These are phyloP conservation scores for Agrypnia vestita DNA, from an alignment of 1,140 invertebrate genomes.

Conservation along the genomic window DNA sequence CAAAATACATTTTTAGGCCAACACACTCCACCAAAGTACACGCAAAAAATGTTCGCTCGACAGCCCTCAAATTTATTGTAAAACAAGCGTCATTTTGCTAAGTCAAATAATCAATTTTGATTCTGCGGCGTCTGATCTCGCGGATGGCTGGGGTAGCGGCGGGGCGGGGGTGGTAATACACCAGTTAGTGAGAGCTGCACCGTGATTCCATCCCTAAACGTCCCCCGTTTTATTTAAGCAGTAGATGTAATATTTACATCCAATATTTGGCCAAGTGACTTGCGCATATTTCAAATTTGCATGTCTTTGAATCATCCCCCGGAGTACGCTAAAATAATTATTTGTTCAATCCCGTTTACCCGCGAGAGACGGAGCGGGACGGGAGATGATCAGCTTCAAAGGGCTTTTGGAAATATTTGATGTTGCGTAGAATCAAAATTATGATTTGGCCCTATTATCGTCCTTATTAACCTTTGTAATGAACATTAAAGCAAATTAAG, in stretches of 20 bases:
- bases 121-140: constrained; percentile 22
- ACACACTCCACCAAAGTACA: background rate
- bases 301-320: constrained; percentile 49
- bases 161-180: constrained; percentile 15
- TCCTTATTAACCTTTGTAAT: no score
- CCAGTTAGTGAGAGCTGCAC: constrained; percentile 18
- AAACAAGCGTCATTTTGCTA: constrained; percentile 21
- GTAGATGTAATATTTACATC: constrained; percentile 52
- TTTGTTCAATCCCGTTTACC: constrained; percentile 35
- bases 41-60: background rate
- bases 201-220: constrained; percentile 27
- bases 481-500: no score
- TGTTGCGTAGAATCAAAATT: background rate
- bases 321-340: constrained; percentile 46
- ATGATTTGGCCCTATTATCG: background rate
- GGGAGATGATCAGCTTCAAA: constrained; percentile 31
- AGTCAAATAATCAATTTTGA: constrained; percentile 40
- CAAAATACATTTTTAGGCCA: no score
- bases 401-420: constrained; percentile 20
- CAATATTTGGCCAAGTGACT: constrained; percentile 47
- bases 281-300: constrained; percentile 53
- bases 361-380: background rate
- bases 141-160: background rate
- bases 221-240: constrained; percentile 44
- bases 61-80: background rate